Evolutionary conservation across 2,113 vertebrate species (phyloP), one percentile per base, ranked within the genome.

Genomic region (Emydura subglobosa): DNA sequence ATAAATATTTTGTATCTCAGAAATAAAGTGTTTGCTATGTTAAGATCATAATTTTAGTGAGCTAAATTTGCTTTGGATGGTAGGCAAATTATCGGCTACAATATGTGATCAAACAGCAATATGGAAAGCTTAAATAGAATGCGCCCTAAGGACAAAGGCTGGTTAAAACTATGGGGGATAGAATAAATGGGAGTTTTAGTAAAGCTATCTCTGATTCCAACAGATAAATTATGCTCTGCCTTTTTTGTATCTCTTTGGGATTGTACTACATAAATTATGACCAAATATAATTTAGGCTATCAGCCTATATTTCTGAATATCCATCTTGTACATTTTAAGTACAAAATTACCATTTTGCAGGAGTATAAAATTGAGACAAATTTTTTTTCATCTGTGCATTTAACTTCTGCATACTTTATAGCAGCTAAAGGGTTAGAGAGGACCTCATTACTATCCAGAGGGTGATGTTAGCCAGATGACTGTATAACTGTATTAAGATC

Each of bases 221-320:
- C 98, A 98, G 98, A 99, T 99, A 99, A 99, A 99, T 99, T 99
- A 99, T 97, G 98, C 98, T 97, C 97, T 97, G 98, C 98, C 98
- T 98, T 98, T 98, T 98, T 97, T 98, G 98, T 98, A 98, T 99
- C 97, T 98, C 99, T 98, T 98, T 98, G 98, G 99, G 99, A 98
- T 98, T 98, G 98, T 99, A 98, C 98, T 97, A 98, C 98, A 99
- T 99, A 98, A 99, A 99, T 99, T 99, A 99, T 99, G 99, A 99
- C 98, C 99, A 99, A 98, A 99, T 99, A 99, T 99, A 99, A 99
- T 99, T 99, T 99, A 98, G 98, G 98, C 99, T 98, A 99, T 99
- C 99, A 99, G 99, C 98, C 98, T 98, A 98, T 98, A 98, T 99
- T 98, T 98, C 98, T 98, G 98, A 99, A 99, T 98, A 99, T 99